Conservation (phyloP, 2,797 vertebrate genomes). For the Lepus townsendii region DNA sequence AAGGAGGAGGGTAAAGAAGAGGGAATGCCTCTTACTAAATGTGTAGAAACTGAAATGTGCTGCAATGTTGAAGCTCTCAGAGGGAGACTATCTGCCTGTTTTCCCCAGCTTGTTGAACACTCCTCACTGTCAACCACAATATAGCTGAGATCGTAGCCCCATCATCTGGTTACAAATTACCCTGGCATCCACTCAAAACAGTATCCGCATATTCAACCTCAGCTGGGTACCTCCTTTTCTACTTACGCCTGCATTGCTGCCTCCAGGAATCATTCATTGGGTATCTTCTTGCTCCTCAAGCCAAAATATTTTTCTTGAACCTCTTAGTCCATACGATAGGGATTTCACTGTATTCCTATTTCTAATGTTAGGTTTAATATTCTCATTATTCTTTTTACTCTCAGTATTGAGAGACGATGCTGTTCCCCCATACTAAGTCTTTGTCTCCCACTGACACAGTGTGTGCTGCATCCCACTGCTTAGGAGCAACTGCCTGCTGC, state of each 20-base stretch:
- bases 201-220: background rate
- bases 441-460: background rate
- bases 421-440: conserved; percentile 9
- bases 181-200: conserved; percentile 20
- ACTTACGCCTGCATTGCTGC: background rate
- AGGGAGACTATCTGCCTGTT: background rate
- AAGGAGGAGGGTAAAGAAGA: background rate
- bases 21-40: background rate
- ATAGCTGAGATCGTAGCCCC: conserved; percentile 61
- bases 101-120: background rate
- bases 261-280: background rate
- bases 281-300: background rate
- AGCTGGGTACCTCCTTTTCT: background rate
- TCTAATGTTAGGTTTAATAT: background rate
- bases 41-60: background rate
- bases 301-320: background rate
- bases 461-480: background rate
- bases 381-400: background rate
- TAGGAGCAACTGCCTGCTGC: background rate
- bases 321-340: background rate
- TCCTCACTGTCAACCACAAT: background rate
- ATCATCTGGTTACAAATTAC: conserved; percentile 70
- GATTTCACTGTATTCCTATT: background rate
- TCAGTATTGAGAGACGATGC: background rate
- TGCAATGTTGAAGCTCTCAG: background rate